Percentiles rank a stretch among this genome's conserved stretches.
phyloP scores from a whole-genome alignment of 2,797 vertebrate genomes.

The Sebastes cheni region DNA sequence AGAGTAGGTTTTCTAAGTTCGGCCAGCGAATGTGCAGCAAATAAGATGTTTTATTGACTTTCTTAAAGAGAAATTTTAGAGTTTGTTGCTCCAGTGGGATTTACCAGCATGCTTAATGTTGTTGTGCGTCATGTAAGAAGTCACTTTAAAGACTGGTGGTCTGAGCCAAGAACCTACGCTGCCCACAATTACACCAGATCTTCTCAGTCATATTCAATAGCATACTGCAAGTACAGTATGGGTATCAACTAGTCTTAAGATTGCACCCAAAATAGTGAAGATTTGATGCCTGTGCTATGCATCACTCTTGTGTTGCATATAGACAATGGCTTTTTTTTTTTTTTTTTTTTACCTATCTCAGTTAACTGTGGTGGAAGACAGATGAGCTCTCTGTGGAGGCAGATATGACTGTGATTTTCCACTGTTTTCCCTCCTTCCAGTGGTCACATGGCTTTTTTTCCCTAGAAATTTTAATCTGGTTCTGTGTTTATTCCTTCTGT shows the following conservation, averaged over 20 bases:
- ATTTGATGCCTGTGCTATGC: not conserved
- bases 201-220: conserved; percentile 3
- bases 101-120: conserved; percentile 13
- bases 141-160: not conserved
- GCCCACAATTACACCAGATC: conserved; percentile 1
- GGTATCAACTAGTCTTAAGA: conserved; percentile 14
- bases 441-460: conserved; percentile 57
- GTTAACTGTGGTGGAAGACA: conserved; percentile 1
- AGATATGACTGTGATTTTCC: conserved; percentile 58
- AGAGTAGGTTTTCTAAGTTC: not conserved
- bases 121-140: conserved; percentile 3
- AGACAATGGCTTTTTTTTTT: not conserved
- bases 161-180: not conserved
- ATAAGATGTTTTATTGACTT: conserved; percentile 15
- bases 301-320: conserved; percentile 13
- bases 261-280: not conserved
- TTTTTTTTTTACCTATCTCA: not conserved
- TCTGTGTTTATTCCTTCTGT: conserved; percentile 42
- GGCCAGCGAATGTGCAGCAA: not conserved
- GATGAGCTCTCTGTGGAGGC: conserved; percentile 13
- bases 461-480: conserved; percentile 66
- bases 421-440: conserved; percentile 40
- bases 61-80: not conserved
- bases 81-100: not conserved
- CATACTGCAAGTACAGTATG: not conserved